Percentiles rank a stretch among this genome's conserved stretches.
These are phyloP conservation scores for Megaptera novaeangliae DNA, from an alignment of 2,113 vertebrate species.

Conservation along the genomic window DNA sequence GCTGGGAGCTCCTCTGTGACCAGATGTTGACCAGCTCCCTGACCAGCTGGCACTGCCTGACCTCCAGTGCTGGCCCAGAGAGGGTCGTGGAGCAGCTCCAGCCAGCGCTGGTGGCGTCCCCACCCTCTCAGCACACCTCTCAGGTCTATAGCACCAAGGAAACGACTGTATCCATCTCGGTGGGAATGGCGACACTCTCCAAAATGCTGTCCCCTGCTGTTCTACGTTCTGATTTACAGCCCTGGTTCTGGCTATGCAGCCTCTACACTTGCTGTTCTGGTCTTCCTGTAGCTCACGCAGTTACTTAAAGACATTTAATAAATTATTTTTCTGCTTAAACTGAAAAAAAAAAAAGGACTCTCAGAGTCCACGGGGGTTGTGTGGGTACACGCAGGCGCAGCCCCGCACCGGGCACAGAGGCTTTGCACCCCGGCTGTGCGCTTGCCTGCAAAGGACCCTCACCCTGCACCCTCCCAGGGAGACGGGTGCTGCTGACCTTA, in stretches of 20 bases:
- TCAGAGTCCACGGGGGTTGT: background rate
- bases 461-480: background rate
- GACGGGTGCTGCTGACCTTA: background rate
- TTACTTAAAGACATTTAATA: background rate
- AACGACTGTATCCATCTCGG: background rate
- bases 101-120: background rate
- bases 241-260: background rate
- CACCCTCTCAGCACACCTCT: background rate
- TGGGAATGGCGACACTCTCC: background rate
- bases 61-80: background rate
- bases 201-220: too few species aligned
- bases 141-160: background rate
- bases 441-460: background rate
- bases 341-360: background rate
- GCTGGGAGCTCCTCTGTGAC: background rate
- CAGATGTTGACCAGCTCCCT: background rate
- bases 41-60: background rate
- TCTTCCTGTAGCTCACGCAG: background rate
- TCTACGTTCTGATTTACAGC: background rate
- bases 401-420: background rate
- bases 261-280: background rate
- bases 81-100: background rate
- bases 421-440: too few species aligned
- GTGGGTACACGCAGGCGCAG: background rate
- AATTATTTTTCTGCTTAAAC: background rate